phyloP scores from a whole-genome alignment of 2,113 vertebrate genomes.

The Anser cygnoides region DNA sequence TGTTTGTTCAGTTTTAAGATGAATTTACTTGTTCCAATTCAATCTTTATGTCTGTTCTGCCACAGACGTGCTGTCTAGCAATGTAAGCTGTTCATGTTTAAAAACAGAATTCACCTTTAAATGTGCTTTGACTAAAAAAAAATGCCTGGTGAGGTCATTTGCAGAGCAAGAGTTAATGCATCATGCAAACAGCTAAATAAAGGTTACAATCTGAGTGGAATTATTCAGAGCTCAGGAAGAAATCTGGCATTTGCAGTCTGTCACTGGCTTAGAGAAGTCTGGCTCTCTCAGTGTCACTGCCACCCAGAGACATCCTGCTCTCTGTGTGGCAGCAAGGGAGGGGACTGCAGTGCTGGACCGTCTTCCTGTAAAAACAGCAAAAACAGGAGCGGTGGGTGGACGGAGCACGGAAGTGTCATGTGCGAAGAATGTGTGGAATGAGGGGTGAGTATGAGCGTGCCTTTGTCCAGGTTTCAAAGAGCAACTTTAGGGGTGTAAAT shows the following conservation, averaged over 20 bases:
- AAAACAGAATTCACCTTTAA: constrained; percentile 63
- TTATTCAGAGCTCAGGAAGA: constrained; percentile 66
- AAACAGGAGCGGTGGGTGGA: not conserved
- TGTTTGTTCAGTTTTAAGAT: not conserved
- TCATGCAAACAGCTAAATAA: constrained; percentile 74
- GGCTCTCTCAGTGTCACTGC: constrained; percentile 7
- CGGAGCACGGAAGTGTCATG: not conserved
- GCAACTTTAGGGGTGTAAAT: not conserved
- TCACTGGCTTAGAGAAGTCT: constrained; percentile 51
- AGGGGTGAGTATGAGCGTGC: not conserved
- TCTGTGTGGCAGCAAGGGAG: not conserved
- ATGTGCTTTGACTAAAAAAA: constrained; percentile 40
- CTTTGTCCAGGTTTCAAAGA: not conserved
- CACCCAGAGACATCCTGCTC: constrained; percentile 9
- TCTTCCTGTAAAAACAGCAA: constrained; percentile 19
- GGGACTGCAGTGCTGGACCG: not conserved
- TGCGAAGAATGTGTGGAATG: constrained; percentile 9
- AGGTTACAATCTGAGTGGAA: constrained; percentile 69
- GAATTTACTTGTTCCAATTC: not conserved
- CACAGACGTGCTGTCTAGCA: not conserved
- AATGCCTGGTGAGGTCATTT: constrained; percentile 36
- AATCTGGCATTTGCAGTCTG: constrained; percentile 65
- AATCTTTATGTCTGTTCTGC: not conserved
- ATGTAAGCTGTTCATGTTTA: constrained; percentile 12
- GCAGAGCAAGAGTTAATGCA: constrained; percentile 68